Evolutionary conservation across 2,113 vertebrate genomes (phyloP).

Genomic region (Pampusana beccarii): DNA sequence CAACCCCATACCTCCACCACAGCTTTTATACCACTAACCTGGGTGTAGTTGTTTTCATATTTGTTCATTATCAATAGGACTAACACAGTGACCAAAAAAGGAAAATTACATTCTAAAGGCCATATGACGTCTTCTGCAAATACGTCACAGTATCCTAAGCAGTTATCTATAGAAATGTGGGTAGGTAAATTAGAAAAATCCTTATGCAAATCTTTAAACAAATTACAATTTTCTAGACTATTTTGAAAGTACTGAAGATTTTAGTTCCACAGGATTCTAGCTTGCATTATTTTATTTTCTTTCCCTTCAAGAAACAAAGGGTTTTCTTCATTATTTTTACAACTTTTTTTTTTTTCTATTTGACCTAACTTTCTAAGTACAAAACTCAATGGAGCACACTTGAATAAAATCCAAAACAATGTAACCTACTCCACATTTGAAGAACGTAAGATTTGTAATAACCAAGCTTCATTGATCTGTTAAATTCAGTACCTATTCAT

Average conservation of each 20-base stretch:
- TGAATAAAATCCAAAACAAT: not conserved
- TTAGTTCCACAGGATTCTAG: not conserved
- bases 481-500: not conserved
- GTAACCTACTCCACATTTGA: not conserved
- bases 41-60: not conserved
- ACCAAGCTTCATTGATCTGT: not conserved
- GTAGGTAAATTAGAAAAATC: not conserved
- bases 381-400: not conserved
- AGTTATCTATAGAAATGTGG: not conserved
- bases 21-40: not conserved
- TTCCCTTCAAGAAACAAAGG: not conserved
- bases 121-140: not conserved
- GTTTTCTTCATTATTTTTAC: not conserved
- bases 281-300: not conserved
- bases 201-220: not conserved
- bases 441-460: not conserved
- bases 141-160: not conserved
- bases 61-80: not conserved
- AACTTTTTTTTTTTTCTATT: not conserved
- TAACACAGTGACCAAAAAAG: not conserved
- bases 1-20: not conserved
- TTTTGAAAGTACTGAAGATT: not conserved
- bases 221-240: not conserved
- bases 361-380: not conserved
- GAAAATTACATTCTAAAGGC: not conserved